Base-by-base conservation (phyloP, 1,140 invertebrate species). In the Galleria mellonella region DNA sequence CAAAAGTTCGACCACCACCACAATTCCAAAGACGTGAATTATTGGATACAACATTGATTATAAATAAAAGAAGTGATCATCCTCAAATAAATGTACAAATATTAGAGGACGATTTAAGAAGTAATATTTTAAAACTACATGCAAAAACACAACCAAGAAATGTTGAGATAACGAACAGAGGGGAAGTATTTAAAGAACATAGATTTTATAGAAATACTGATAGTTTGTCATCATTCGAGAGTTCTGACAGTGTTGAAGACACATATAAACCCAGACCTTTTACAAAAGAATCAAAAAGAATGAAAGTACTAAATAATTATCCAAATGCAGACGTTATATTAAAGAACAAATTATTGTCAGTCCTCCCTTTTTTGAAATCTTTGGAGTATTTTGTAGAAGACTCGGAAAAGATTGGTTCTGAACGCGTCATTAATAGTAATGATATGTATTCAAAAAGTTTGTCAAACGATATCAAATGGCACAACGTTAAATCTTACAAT, bases 21-120 rank as follows among this genome's bases (percentile, higher is more conserved):
- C 62, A 66, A 47, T 64, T 77, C 41, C 59, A 70, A 54, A 62
- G 62, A 42, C 58, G 42, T 44, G 69, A 58, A 49, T 53, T 62
- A 15, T 48, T 56, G 8, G 62, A 67, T 35, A 72, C 42, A 23
- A 51, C 40, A 27, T 55, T 54, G 12, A 51, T 54, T 31, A 51
- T 53, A 11, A 57, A 47, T 12, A 73, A 73, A 60, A 59, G 73
- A 32, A 60, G 69, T 33, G 32, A 53, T 32, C 10, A 39, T 28
- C 67, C 66, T 38, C 47, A 78, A 55, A 75, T 73, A 43, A 83
- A 84, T 46, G 62, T 86, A 10, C 35, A 84, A 59, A 75, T 74
- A 29, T 42, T 84, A 28, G 59, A 84, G 51, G 68, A 77, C 28
- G 67, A 71, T 38, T 31, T 74, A 35, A 58, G 70, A 65, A 48